Evolutionary conservation across 35 echinoderm and acorn worm species (phyloP), one percentile per base, ranked within the genome.

Genomic region (Patiria miniata): DNA sequence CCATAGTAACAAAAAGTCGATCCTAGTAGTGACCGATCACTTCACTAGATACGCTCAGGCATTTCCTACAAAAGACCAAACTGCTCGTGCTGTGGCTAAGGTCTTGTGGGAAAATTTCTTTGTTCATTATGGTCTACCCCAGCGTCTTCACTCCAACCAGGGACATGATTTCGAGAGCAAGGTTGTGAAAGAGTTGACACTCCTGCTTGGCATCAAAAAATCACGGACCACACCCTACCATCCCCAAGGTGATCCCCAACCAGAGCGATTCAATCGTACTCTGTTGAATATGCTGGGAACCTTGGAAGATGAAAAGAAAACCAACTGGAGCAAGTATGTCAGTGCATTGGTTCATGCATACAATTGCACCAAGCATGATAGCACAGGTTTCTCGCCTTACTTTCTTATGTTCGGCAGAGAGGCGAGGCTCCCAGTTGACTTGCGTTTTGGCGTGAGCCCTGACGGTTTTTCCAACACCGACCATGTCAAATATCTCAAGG

Each of bases 41-140:
- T 93, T 83, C 40, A 89, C 92, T 4, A 79, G 82, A 16, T 90
- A 89, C 37, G 82, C 87, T 18, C 92, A 93, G 51, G 92, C 92
- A 0, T 89, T 85, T 78, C 90, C n/a, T n/a, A n/a, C n/a, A n/a
- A n/a, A n/a, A n/a, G n/a, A n/a, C n/a, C n/a, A n/a, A n/a, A n/a
- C n/a, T 28, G 68, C 83, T 33, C 22, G 52, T 12, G 88, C 90
- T 4, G 77, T 76, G 26, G 90, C 90, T 38, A 37, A 58, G 17
- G 84, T 87, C 12, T 79, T 92, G 15, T 92, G 77, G 52, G 85
- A 87, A 50, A 76, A 92, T 37, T 92, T 80, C 73, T 82, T 92
- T 56, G 39, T 88, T 12, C 90, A 92, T 80, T 92, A 88, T 88
- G 78, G 90, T 9, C 78, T 92, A 10, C 90, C 90, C 16, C 26